These are phyloP conservation scores for Thalpophila matura DNA, from an alignment of 2,888 invertebrate genomes.

Conservation along the genomic window DNA sequence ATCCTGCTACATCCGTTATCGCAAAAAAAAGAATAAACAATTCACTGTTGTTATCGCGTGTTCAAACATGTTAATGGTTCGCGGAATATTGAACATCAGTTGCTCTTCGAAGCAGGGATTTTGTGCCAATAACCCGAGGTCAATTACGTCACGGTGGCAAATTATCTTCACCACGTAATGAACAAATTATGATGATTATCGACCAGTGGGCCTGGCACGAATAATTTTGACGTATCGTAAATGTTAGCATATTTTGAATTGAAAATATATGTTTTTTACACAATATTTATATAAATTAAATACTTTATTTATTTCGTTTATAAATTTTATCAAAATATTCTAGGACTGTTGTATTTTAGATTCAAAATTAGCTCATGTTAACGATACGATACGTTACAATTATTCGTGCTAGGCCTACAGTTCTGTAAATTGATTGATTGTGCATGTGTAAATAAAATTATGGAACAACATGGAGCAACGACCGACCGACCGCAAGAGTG, in stretches of 20 bases:
- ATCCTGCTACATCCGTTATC: slow-evolving; percentile 28
- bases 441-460: too few relatives aligned
- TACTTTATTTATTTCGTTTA: too few relatives aligned
- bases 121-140: slow-evolving; percentile 34
- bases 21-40: slow-evolving; percentile 34
- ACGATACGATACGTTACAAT: too few relatives aligned
- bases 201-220: too few relatives aligned
- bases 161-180: not conserved
- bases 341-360: too few relatives aligned
- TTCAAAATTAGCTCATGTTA: too few relatives aligned
- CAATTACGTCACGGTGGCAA: slow-evolving; percentile 7
- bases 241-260: too few relatives aligned
- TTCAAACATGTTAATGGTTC: slow-evolving; percentile 18
- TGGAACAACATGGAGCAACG: slow-evolving; percentile 50
- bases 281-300: too few relatives aligned
- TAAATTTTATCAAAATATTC: too few relatives aligned
- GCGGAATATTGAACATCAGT: slow-evolving; percentile 1
- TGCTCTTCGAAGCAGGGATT: slow-evolving; percentile 8
- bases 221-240: too few relatives aligned
- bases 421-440: not conserved
- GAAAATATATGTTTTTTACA: too few relatives aligned
- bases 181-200: not conserved
- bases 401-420: too few relatives aligned
- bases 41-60: slow-evolving; percentile 33
- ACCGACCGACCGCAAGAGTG: slow-evolving; percentile 32